These are phyloP conservation scores for Enteromius radiatus DNA, from an alignment of 2,797 vertebrate genomes.

Conservation along the genomic window DNA sequence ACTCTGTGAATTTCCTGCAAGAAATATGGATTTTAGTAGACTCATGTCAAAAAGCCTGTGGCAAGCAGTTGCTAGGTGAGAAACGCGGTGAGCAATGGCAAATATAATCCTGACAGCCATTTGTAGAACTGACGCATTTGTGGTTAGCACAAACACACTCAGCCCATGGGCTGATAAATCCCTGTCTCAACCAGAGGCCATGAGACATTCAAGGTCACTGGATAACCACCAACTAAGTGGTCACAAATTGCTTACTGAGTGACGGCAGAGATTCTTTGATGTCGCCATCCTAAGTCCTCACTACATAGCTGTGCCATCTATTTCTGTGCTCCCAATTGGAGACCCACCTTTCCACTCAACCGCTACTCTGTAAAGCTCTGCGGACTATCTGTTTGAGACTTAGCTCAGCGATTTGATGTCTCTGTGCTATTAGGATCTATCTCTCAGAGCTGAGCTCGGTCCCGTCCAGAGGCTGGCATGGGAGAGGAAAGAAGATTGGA, in stretches of 20 bases:
- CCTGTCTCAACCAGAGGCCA: conserved; percentile 42
- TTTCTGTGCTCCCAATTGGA: conserved; percentile 17
- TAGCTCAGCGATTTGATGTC: not conserved
- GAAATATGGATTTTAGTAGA: conserved; percentile 32
- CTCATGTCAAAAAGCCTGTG: conserved; percentile 33
- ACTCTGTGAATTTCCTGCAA: conserved; percentile 14
- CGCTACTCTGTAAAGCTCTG: not conserved
- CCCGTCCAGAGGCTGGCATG: conserved; percentile 4
- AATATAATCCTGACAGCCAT: conserved; percentile 40
- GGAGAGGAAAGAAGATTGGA: conserved; percentile 9
- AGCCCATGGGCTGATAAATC: conserved; percentile 42
- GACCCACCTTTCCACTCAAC: conserved; percentile 31
- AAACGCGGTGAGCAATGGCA: conserved; percentile 6
- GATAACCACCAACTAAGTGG: conserved; percentile 45
- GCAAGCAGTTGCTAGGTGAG: conserved; percentile 19
- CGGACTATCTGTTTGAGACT: not conserved
- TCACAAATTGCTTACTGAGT: conserved; percentile 44
- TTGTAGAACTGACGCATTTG: conserved; percentile 50
- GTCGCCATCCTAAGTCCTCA: conserved; percentile 24
- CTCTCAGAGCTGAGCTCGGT: conserved; percentile 10
- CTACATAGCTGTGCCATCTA: conserved; percentile 27
- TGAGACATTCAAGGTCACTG: conserved; percentile 49
- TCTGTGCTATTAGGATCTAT: not conserved
- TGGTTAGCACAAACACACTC: conserved; percentile 38
- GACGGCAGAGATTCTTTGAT: conserved; percentile 43